Evolutionary conservation across 2,888 invertebrate genomes (phyloP), one percentile per base, ranked within the genome.

Genomic region (Ceratothoa steindachneri): DNA sequence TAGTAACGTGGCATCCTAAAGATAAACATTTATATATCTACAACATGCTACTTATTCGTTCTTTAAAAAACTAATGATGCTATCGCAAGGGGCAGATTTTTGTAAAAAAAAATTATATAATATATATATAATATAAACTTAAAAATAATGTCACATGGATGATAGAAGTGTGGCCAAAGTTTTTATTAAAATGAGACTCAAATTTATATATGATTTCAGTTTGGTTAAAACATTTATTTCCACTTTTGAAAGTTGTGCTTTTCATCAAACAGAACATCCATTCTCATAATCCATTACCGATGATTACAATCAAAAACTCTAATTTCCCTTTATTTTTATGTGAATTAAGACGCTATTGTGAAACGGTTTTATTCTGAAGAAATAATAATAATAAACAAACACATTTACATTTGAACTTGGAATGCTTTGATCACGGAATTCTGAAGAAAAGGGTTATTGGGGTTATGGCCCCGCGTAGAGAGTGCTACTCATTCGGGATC

Each of bases 401-500:
- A 41, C 41, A 15, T 71, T 80, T 87, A 88, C 84, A 88, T 87
- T 82, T 88, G 88, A 81, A 88, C 87, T 83, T 88, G 88, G 82
- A 88, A 88, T 75, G 88, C 86, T 82, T 88, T 88, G 4, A 87
- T 85, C 55, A 86, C 83, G 80, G 85, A 86, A 74, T 86, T 85
- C 1, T 64, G 81, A 79, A 86, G 84, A 82, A 89, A 89, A 0
- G 89, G 89, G 83, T 89, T 89, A 67, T 90, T 90, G 87, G 87
- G 80, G 84, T 84, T 80, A n/a, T 67, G 29, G 55, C 82, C 82
- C 68, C 83, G 80, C 4, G 89, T 87, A 0, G 89, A 88, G 66
- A 88, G 86, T 72, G 89, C 89, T 0, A 90, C 93, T 92, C 93
- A 93, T 81, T 92, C 92, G n/a, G 92, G 92, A 83, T 93, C 92